These are phyloP conservation scores for Mechanitis messenoides DNA, from an alignment of 2,888 invertebrate genomes.

Conservation along the genomic window DNA sequence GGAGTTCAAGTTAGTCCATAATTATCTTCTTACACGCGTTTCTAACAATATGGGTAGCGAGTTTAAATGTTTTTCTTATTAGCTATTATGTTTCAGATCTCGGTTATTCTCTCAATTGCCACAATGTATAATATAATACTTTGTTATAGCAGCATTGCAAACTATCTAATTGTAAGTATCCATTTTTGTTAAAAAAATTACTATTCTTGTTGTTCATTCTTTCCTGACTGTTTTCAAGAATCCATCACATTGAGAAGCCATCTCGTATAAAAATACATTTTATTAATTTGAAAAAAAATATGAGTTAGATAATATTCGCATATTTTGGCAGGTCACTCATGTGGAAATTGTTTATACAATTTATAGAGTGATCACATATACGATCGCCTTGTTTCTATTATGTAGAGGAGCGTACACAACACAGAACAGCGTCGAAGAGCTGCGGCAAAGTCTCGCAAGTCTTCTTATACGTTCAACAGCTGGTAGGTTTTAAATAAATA, in stretches of 20 bases:
- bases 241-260: too few relatives aligned
- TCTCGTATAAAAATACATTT: too few relatives aligned
- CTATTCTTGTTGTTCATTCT: too few relatives aligned
- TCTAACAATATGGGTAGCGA: too few relatives aligned
- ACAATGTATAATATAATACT: conserved; percentile 13
- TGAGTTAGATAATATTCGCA: too few relatives aligned
- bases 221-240: too few relatives aligned
- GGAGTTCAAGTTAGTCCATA: conserved; percentile 9
- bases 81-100: conserved; percentile 2
- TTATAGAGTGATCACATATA: not conserved
- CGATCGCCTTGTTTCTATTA: not conserved
- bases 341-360: not conserved
- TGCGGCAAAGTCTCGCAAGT: conserved; percentile 6
- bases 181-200: too few relatives aligned
- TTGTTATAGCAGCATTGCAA: conserved; percentile 4
- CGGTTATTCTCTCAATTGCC: not conserved
- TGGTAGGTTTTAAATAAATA: not conserved
- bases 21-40: too few relatives aligned
- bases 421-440: not conserved
- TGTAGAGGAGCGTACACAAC: conserved; percentile 1
- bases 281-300: too few relatives aligned
- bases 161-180: not conserved
- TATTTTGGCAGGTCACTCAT: too few relatives aligned
- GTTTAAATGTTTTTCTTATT: too few relatives aligned
- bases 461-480: conserved; percentile 1